Conservation (phyloP, 2,797 vertebrate species). For the Eurystomus glaucurus region DNA sequence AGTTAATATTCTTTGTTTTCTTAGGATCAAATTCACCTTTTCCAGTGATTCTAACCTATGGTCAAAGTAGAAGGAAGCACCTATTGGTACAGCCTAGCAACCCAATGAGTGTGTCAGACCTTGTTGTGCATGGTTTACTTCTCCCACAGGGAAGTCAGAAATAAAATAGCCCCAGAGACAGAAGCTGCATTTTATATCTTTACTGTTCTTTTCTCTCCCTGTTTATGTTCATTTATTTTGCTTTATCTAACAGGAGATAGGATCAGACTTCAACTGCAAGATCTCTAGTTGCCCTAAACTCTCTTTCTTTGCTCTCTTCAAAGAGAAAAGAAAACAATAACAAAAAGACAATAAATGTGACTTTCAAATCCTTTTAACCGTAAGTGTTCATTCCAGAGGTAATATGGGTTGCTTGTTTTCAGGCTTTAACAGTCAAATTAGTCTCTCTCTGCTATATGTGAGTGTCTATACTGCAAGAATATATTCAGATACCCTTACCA, state of each 20-base stretch:
- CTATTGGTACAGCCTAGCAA: not conserved
- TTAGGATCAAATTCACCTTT: not conserved
- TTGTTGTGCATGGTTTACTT: not conserved
- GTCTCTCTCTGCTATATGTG: not conserved
- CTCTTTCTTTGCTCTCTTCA: not conserved
- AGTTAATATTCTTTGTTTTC: not conserved
- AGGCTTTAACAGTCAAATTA: not conserved
- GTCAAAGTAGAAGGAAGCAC: not conserved
- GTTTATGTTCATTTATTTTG: conserved; percentile 14
- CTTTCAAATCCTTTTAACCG: not conserved
- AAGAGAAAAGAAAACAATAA: not conserved
- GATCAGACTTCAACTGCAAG: not conserved
- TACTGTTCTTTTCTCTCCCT: not conserved
- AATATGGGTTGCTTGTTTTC: not conserved
- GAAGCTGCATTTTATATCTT: not conserved
- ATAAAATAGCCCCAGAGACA: not conserved
- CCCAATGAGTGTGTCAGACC: rapidly evolving
- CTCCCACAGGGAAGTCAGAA: not conserved
- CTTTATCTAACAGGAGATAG: not conserved
- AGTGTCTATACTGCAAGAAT: not conserved
- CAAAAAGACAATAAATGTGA: not conserved
- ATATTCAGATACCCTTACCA: not conserved
- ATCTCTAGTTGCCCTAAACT: not conserved
- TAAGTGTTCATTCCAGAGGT: not conserved
- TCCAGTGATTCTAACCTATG: not conserved